Percentiles rank a stretch among this genome's conserved stretches.
phyloP scores from a whole-genome alignment of 2,888 invertebrate genomes.

The Himalopsyche japonica region DNA sequence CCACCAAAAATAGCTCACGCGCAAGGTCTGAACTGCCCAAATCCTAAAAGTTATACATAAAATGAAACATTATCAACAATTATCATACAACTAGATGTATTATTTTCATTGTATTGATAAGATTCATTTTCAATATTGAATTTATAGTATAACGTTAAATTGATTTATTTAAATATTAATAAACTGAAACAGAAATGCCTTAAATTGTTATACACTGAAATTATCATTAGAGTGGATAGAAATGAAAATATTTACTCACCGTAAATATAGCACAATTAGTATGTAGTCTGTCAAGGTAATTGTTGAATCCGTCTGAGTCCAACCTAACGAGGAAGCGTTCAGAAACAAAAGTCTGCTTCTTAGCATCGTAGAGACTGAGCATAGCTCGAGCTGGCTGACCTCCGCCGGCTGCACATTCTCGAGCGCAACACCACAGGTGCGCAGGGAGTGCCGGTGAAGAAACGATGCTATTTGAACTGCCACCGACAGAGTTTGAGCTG shows the following conservation, averaged over 20 bases:
- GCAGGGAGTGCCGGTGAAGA: conserved; percentile 65
- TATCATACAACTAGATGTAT: too few relatives aligned
- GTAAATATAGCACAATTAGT: conserved; percentile 90
- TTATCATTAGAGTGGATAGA: neutral
- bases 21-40: conserved; percentile 83
- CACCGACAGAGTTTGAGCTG: neutral
- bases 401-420: conserved; percentile 81
- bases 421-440: conserved; percentile 61
- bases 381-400: conserved; percentile 84
- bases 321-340: conserved; percentile 88
- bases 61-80: too few relatives aligned
- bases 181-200: too few relatives aligned
- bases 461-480: conserved; percentile 30
- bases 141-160: too few relatives aligned
- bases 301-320: conserved; percentile 87
- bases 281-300: conserved; percentile 84
- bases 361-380: conserved; percentile 83
- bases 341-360: conserved; percentile 77
- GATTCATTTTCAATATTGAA: too few relatives aligned
- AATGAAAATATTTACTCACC: conserved; percentile 50
- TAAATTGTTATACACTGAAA: neutral
- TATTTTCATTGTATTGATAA: too few relatives aligned
- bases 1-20: conserved; percentile 84
- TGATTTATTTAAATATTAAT: too few relatives aligned
- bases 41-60: conserved; percentile 58